These are phyloP conservation scores for Apamea crenata DNA, from an alignment of 2,888 invertebrate species.

Conservation along the genomic window DNA sequence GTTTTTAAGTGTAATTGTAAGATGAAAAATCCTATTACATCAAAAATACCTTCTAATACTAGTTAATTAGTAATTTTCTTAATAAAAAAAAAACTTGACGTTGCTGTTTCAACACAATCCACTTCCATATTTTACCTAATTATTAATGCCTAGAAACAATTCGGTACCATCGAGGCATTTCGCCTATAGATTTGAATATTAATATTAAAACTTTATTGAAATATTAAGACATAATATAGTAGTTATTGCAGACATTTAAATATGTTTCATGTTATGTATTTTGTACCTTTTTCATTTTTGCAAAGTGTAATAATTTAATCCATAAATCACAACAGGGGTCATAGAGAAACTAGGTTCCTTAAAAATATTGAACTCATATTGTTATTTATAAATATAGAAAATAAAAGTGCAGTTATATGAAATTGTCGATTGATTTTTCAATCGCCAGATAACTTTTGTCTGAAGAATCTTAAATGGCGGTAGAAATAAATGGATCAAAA, in stretches of 20 bases:
- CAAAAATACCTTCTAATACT: constrained; percentile 41
- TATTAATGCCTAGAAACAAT: neutral
- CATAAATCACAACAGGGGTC: neutral
- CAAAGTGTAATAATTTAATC: neutral
- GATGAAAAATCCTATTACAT: constrained; percentile 45
- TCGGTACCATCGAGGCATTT: neutral
- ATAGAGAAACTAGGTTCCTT: neutral
- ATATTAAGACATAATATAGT: neutral
- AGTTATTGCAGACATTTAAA: neutral
- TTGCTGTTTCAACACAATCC: constrained; percentile 11
- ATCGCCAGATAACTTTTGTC: neutral
- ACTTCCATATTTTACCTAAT: constrained; percentile 12
- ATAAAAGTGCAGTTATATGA: neutral
- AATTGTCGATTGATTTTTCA: neutral
- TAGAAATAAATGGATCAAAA: constrained; percentile 5
- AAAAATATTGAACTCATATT: neutral
- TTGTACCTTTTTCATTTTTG: neutral
- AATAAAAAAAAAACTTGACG: constrained; percentile 11
- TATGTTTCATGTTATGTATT: neutral
- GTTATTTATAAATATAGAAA: constrained; percentile 2
- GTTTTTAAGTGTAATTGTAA: constrained; percentile 54
- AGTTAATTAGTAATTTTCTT: constrained; percentile 32
- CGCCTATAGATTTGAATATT: neutral
- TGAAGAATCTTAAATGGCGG: neutral
- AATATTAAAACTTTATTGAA: neutral